Percentiles rank a stretch among this genome's conserved stretches.
phyloP scores from a whole-genome alignment of 2,888 invertebrate genomes.

The Polydesmus complanatus region DNA sequence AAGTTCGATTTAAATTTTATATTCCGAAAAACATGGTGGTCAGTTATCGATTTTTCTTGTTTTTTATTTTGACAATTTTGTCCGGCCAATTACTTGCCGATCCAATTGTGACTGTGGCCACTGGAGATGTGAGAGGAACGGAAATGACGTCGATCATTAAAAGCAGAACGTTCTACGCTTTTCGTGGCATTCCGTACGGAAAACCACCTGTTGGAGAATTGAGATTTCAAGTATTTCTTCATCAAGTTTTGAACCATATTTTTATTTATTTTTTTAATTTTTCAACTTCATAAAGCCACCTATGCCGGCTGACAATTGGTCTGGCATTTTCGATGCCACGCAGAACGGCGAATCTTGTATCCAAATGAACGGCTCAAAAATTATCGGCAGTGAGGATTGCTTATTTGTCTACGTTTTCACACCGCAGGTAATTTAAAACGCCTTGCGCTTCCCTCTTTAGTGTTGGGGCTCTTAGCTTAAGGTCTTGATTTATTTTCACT shows the following conservation, averaged over 20 bases:
- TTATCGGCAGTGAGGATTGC: background rate
- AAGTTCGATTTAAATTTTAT: too few relatives aligned
- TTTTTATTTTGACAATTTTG: too few relatives aligned
- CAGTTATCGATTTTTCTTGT: too few relatives aligned
- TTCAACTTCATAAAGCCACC: conserved; percentile 1
- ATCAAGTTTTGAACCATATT: too few relatives aligned
- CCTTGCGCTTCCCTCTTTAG: too few relatives aligned
- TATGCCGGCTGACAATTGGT: background rate
- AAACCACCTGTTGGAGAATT: conserved; percentile 6
- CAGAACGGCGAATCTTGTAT: background rate
- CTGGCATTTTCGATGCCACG: conserved; percentile 1
- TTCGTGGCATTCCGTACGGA: conserved; percentile 9
- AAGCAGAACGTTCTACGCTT: conserved; percentile 6
- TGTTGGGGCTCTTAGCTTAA: too few relatives aligned
- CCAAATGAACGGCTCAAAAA: background rate
- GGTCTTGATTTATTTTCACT: too few relatives aligned
- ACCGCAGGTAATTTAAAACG: background rate
- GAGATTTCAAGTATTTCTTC: conserved; percentile 10
- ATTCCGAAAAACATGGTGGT: too few relatives aligned
- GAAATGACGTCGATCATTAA: background rate
- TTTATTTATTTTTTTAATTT: too few relatives aligned
- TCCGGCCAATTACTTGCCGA: too few relatives aligned
- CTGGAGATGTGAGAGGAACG: background rate
- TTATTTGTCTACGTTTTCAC: conserved; percentile 2
- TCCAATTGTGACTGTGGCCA: background rate